A percentile compares a stretch with the other conserved stretches of the same genome.
These are phyloP conservation scores for Crambe crambe DNA, from an alignment of 37 sponge, comb jelly and placozoan species.

Conservation along the genomic window DNA sequence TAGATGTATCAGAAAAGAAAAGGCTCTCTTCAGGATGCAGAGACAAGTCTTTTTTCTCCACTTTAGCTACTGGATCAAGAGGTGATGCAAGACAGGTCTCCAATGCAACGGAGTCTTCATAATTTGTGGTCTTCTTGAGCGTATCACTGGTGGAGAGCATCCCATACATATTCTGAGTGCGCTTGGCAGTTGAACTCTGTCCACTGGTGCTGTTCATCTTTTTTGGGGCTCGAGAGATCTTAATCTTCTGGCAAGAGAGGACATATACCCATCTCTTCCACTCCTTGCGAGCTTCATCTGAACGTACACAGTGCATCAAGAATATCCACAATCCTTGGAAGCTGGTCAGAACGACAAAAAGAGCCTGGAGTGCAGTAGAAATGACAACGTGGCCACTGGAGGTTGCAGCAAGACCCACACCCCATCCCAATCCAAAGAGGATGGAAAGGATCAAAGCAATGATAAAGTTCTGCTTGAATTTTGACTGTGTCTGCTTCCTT, in stretches of 20 bases:
- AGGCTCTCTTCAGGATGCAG: not conserved
- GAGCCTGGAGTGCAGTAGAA: not conserved
- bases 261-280: slow-evolving; percentile 21
- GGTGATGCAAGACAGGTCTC: no score
- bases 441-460: slow-evolving; percentile 9
- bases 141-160: no score
- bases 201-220: no score
- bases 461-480: slow-evolving; percentile 9
- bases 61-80: no score
- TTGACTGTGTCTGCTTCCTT: not conserved
- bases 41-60: not conserved
- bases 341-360: slow-evolving; percentile 34
- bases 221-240: no score
- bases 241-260: not conserved
- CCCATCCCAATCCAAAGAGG: slow-evolving; percentile 27
- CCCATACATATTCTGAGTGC: no score
- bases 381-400: not conserved
- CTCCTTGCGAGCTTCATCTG: slow-evolving; percentile 29
- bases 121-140: no score
- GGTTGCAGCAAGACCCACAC: slow-evolving; percentile 6
- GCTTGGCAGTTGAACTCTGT: no score
- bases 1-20: no score
- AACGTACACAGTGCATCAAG: slow-evolving; percentile 32
- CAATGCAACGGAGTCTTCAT: no score
- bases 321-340: slow-evolving; percentile 48